Evolutionary conservation across 2,113 vertebrate genomes (phyloP).

Genomic region (Puffinus mauretanicus): DNA sequence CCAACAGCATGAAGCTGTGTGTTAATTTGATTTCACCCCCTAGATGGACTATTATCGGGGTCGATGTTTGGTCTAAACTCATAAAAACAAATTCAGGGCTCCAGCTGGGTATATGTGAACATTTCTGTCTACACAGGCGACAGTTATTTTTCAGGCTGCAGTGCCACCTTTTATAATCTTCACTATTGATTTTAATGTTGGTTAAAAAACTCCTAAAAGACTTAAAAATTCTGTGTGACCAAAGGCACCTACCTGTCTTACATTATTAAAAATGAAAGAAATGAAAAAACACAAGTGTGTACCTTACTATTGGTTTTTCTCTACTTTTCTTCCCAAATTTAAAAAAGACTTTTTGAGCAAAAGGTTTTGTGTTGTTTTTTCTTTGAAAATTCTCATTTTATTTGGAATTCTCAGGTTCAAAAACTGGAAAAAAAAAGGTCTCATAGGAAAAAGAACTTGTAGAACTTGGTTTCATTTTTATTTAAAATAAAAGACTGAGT

Average conservation of each 20-base stretch:
- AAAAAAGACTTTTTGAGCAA: neutral
- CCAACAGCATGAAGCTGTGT: neutral
- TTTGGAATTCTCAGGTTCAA: neutral
- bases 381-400: neutral
- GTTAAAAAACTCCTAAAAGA: neutral
- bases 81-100: neutral
- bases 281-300: accelerated
- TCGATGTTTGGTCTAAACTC: neutral
- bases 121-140: neutral
- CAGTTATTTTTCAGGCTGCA: neutral
- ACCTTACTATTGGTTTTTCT: neutral
- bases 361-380: neutral
- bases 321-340: neutral
- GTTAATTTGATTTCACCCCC: neutral
- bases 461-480: neutral
- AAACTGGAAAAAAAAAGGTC: neutral
- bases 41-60: neutral
- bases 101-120: neutral
- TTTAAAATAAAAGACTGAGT: neutral
- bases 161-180: neutral
- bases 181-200: neutral
- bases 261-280: neutral
- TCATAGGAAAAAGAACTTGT: neutral
- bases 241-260: neutral
- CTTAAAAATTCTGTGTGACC: neutral